Conservation (phyloP, 2,113 vertebrate species). For the Dunckerocampus dactyliophorus region DNA sequence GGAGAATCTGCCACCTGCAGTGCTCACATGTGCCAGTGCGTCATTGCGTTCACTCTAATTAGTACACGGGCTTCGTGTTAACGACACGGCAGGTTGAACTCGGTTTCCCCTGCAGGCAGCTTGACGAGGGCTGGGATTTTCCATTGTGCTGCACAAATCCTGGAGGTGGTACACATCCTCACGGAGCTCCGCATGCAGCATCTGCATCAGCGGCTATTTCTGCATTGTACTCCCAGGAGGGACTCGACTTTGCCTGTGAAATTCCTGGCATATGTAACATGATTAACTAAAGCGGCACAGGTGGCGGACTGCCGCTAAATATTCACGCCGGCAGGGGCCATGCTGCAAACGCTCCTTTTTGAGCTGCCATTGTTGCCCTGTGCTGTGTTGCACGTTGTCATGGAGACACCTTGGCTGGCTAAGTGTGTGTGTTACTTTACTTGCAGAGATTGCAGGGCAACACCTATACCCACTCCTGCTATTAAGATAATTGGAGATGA, state of each 20-base stretch:
- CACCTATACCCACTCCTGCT: neutral
- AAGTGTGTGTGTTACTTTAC: constrained; percentile 29
- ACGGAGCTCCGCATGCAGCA: constrained; percentile 6
- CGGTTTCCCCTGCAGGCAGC: constrained; percentile 6
- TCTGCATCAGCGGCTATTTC: constrained; percentile 51
- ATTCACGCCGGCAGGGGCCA: constrained; percentile 8
- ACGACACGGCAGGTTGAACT: constrained; percentile 22
- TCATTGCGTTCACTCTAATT: constrained; percentile 30
- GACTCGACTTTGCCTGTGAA: constrained; percentile 38
- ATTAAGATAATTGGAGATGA: neutral
- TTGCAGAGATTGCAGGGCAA: constrained; percentile 55
- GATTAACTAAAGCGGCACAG: constrained; percentile 55
- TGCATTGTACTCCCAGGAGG: constrained; percentile 26
- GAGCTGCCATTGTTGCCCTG: constrained; percentile 46
- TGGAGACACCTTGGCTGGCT: constrained; percentile 41
- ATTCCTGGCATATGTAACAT: constrained; percentile 50
- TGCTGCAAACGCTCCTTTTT: constrained; percentile 17
- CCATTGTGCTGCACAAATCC: constrained; percentile 39
- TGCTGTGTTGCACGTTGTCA: constrained; percentile 52
- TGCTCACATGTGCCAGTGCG: constrained; percentile 2
- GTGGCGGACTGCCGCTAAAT: constrained; percentile 45
- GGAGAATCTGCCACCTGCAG: neutral
- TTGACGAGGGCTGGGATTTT: constrained; percentile 9
- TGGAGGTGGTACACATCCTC: constrained; percentile 2
- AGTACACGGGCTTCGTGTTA: constrained; percentile 24